Base-by-base conservation (phyloP, 64 coral and sea anemone genomes). In the Exaiptasia diaphana region DNA sequence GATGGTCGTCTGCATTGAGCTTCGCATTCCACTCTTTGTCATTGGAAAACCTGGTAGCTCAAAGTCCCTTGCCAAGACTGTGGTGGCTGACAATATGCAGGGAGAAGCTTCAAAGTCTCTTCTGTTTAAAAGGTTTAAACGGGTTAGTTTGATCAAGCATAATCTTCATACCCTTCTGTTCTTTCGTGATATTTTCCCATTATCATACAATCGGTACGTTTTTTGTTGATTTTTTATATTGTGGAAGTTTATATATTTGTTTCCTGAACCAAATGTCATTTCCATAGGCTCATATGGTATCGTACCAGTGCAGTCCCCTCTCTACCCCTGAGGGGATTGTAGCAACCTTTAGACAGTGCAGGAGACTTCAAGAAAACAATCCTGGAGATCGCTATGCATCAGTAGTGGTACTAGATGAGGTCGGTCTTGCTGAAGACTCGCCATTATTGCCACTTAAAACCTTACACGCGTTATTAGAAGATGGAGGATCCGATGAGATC, bases 241-340 rank as follows among this genome's bases (percentile, higher is more conserved):
- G 1, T 58, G 3, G 12, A 20, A 24, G 20, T 23, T 20, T 58
- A 4, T 58, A 20, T 58, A 24, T 7, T 58, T 7, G 9, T 8
- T 26, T 58, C 20, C 28, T 58, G 25, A 57, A 24, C 28, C 28
- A 57, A 24, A 12, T 15, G 7, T 61, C 34, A 61, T 30, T 30
- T 13, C 4, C 15, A 20, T 68, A 96, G 92, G 87, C 87, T 41
- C 86, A 96, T 23, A 85, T 96, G 86, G 86, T 79, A 8, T 96
- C 92, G 2, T 96, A 90, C 50, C 92, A 96, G 27, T 96, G 92
- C 67, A 96, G 92, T 56, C 92, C 92, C 12, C 80, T 96, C 27
- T 96, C 92, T 24, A 96, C 92, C 12, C 82, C 92, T 15, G 92
- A 96, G 36, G 92, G 92, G 27, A 96, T 96, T 42, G 76, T 90